phyloP scores from a whole-genome alignment of 2,113 vertebrate genomes.

The Alexandromys fortis region DNA sequence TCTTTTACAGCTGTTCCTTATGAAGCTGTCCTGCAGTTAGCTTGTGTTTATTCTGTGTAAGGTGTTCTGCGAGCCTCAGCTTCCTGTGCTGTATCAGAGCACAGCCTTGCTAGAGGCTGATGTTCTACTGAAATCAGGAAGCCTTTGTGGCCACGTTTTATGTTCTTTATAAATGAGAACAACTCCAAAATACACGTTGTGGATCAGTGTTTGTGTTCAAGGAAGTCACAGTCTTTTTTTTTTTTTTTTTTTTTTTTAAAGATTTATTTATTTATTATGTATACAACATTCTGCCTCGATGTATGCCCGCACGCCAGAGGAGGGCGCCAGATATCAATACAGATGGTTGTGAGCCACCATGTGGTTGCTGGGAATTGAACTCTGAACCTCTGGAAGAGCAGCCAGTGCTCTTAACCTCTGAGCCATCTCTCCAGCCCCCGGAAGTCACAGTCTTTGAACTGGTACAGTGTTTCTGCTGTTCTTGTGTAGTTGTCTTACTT shows the following conservation, averaged over 20 bases:
- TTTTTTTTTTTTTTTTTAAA: too few relatives aligned
- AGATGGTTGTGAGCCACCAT: too few relatives aligned
- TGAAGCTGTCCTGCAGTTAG: slow-evolving; percentile 35
- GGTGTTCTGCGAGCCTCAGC: not conserved
- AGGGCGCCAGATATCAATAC: too few relatives aligned
- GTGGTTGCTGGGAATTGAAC: too few relatives aligned
- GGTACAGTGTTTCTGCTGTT: slow-evolving; percentile 21
- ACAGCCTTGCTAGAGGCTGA: not conserved
- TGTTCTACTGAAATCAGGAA: not conserved
- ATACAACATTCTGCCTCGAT: too few relatives aligned
- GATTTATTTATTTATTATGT: too few relatives aligned
- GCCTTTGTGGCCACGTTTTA: not conserved
- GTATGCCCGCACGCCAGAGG: too few relatives aligned
- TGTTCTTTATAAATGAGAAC: not conserved
- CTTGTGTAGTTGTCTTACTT: slow-evolving; percentile 52
- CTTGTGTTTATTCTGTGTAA: not conserved
- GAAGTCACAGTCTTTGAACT: not conserved
- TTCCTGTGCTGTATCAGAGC: not conserved
- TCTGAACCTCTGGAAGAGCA: too few relatives aligned
- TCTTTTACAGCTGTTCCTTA: not conserved
- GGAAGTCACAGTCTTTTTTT: slow-evolving; percentile 9
- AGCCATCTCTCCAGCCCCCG: too few relatives aligned
- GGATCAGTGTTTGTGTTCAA: slow-evolving; percentile 16
- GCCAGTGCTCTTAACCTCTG: too few relatives aligned
- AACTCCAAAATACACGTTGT: not conserved